Conservation (phyloP, 2,113 vertebrate species). For the Pygoscelis adeliae region DNA sequence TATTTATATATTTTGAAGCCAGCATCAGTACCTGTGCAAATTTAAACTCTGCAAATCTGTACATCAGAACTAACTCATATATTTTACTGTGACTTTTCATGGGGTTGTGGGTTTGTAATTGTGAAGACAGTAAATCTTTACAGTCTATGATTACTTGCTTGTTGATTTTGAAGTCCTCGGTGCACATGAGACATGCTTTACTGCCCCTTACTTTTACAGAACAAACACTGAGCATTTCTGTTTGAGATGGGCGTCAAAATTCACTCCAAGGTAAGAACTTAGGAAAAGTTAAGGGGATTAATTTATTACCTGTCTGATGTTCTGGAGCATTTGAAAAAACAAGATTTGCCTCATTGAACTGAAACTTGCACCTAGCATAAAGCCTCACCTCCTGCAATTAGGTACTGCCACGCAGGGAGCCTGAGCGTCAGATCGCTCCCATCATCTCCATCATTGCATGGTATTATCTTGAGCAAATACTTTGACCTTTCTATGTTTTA, state of each 20-base stretch:
- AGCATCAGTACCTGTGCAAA: background rate
- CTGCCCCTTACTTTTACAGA: background rate
- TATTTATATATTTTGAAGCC: background rate
- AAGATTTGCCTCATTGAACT: background rate
- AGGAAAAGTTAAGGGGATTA: background rate
- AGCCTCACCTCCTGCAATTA: background rate
- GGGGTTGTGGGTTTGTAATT: background rate
- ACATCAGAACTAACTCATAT: background rate
- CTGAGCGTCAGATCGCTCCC: accelerated
- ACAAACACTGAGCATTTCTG: background rate
- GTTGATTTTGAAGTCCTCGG: background rate
- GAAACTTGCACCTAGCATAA: background rate
- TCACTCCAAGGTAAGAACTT: background rate
- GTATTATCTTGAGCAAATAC: background rate
- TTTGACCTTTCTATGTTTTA: background rate
- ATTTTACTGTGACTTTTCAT: background rate
- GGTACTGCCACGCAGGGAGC: background rate
- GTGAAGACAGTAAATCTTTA: background rate
- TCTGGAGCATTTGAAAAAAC: background rate
- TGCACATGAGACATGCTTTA: background rate
- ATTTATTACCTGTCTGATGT: background rate
- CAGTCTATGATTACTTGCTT: background rate
- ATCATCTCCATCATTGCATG: accelerated
- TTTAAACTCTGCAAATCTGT: background rate
- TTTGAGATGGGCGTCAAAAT: background rate